Conservation (phyloP, 2,888 invertebrate species). For the Diogma glabrata region DNA sequence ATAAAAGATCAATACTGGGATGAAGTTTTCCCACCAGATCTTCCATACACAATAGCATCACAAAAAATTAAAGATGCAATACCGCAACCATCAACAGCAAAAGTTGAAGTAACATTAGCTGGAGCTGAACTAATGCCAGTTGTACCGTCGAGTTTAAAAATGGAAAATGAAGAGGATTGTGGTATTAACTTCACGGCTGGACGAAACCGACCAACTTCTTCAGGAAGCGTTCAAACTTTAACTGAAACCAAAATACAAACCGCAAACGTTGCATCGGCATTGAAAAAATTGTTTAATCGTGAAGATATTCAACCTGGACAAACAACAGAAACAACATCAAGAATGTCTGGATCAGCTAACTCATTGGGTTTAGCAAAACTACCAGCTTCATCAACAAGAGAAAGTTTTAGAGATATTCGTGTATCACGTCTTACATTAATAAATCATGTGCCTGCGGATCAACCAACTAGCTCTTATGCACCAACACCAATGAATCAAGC, state of each 20-base stretch:
- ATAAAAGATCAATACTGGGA: slow-evolving; percentile 89
- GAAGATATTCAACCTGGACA: slow-evolving; percentile 57
- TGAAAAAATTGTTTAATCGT: slow-evolving; percentile 64
- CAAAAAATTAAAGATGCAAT: slow-evolving; percentile 72
- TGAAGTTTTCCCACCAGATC: slow-evolving; percentile 71
- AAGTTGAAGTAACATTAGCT: slow-evolving; percentile 60
- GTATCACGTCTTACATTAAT: slow-evolving; percentile 55
- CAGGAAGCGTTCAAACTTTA: slow-evolving; percentile 35
- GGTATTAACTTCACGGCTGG: slow-evolving; percentile 65
- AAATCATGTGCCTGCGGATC: slow-evolving; percentile 29
- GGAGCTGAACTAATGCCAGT: slow-evolving; percentile 44
- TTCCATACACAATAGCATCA: slow-evolving; percentile 79
- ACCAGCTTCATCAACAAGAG: slow-evolving; percentile 15
- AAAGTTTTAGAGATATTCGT: slow-evolving; percentile 46
- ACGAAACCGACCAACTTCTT: slow-evolving; percentile 39
- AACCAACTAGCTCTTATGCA: too few relatives aligned
- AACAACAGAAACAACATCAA: slow-evolving; percentile 27
- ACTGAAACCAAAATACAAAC: slow-evolving; percentile 59
- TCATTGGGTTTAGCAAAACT: slow-evolving; percentile 26
- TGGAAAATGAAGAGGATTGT: slow-evolving; percentile 55
- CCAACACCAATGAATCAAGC: slow-evolving; percentile 32
- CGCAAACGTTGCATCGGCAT: slow-evolving; percentile 64
- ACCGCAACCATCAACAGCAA: slow-evolving; percentile 78
- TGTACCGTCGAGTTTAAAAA: slow-evolving; percentile 53
- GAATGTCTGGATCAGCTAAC: slow-evolving; percentile 34